phyloP scores from a whole-genome alignment of 2,113 vertebrate species.

The Formicarius rufipectus region DNA sequence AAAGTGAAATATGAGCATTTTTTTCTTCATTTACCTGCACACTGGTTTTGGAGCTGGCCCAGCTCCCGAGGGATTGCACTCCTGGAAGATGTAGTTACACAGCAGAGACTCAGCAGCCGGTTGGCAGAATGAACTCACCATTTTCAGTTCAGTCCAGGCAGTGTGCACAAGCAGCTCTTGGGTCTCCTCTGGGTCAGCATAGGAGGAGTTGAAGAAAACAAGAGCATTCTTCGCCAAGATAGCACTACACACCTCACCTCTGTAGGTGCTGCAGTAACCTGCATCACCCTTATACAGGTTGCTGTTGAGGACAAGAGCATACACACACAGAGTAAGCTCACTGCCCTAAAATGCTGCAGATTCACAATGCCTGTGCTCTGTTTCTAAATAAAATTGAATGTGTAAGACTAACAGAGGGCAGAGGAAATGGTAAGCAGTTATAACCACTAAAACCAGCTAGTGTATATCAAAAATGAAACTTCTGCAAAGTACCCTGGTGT shows the following conservation, averaged over 20 bases:
- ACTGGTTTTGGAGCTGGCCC: conserved; percentile 87
- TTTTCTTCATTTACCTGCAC: conserved; percentile 85
- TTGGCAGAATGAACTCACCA: conserved; percentile 81
- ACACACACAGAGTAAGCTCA: not conserved
- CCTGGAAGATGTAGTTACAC: conserved; percentile 89
- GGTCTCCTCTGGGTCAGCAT: conserved; percentile 85
- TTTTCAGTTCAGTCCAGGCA: conserved; percentile 83
- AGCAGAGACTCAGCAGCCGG: conserved; percentile 85
- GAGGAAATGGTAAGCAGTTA: not conserved
- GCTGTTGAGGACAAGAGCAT: conserved; percentile 18
- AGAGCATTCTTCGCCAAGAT: conserved; percentile 78
- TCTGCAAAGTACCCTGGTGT: fast-evolving
- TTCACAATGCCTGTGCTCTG: not conserved
- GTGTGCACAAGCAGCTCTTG: conserved; percentile 89
- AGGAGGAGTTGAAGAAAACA: conserved; percentile 93
- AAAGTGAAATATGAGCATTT: not conserved
- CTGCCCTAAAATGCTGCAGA: not conserved
- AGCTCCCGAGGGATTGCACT: conserved; percentile 86
- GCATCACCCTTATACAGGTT: conserved; percentile 86
- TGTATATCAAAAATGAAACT: not conserved
- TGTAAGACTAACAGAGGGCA: not conserved
- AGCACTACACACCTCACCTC: conserved; percentile 84
- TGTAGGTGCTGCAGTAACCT: conserved; percentile 91
- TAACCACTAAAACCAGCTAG: not conserved
- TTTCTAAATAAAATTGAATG: not conserved